Evolutionary conservation across 2,113 vertebrate species (phyloP).

Genomic region (Pygoscelis antarcticus): DNA sequence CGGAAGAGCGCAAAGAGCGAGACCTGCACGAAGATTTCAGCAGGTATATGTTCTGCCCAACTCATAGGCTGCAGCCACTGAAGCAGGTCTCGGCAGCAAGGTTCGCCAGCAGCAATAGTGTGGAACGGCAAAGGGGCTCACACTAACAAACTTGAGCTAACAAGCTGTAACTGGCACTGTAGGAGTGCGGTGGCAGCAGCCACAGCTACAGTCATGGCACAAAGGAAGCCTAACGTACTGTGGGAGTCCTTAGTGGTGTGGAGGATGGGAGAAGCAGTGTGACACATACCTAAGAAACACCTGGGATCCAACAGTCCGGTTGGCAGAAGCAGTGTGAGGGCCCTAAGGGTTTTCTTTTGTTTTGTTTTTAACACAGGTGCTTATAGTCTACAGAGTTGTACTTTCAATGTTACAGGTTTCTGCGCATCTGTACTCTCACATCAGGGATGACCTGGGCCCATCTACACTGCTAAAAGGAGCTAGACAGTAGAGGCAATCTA

Average conservation of each 20-base stretch:
- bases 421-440: background rate
- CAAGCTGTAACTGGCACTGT: fast-evolving
- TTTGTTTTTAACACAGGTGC: background rate
- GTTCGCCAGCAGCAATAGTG: background rate
- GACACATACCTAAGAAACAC: background rate
- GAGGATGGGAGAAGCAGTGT: background rate
- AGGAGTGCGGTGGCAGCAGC: fast-evolving
- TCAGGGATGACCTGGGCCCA: background rate
- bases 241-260: background rate
- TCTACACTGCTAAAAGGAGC: background rate
- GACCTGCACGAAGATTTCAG: background rate
- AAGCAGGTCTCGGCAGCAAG: background rate
- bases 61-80: background rate
- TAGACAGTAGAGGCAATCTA: background rate
- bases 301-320: background rate
- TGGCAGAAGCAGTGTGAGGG: background rate
- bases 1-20: background rate
- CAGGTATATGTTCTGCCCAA: background rate
- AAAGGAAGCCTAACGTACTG: background rate
- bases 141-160: background rate
- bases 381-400: background rate
- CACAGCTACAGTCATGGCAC: background rate
- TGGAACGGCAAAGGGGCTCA: background rate
- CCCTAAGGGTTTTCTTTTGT: background rate
- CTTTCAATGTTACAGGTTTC: background rate